Evolutionary conservation across 64 coral and sea anemone species (phyloP), one percentile per base, ranked within the genome.

Genomic region (Hydrozoanthus tunicans): DNA sequence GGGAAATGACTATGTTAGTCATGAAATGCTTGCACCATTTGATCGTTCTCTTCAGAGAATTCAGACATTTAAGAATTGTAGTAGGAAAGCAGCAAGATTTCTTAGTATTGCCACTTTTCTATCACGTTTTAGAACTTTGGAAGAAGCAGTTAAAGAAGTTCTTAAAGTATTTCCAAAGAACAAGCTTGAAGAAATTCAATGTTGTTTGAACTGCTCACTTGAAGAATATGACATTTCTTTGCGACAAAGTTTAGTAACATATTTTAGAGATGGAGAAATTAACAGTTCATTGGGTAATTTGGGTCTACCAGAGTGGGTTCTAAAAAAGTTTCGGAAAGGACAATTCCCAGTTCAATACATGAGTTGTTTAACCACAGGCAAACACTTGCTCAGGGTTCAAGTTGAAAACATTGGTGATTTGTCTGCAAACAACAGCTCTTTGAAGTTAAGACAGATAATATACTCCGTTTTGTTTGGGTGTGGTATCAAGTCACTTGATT

Each of bases 1-100:
- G 51, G 95, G 95, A 6, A 94, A 96, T 77, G 95, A 96, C 14
- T 96, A 93, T 59, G 68, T 96, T 2, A 86, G 76, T 57, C 15
- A 58, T 10, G 65, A 89, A 12, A 58, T 62, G 58, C 53, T 94
- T 26, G 92, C 54, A n/a, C 89, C 82, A 52, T 96, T 96, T 71
- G 77, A 91, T 14, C 52, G n/a, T 25, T 62, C 79, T 53, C 62
- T 96, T 10, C 72, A 62, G 55, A 59, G 70, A 58, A 64, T 77
- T 85, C 79, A 90, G 17, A 73, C 56, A 4, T 3, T 32, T 3
- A n/a, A 59, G 7, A 89, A 89, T 54, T 53, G 72, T 5, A 92
- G 64, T 27, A 92, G 56, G 17, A 91, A 82, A 24, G 77, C 69
- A 26, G 57, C 71, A 55, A 86, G 74, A 12, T 83, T 96, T 64